Evolutionary conservation across 35 echinoderm and acorn worm genomes (phyloP), one percentile per base, ranked within the genome.

Genomic region (Eucidaris tribuloides): DNA sequence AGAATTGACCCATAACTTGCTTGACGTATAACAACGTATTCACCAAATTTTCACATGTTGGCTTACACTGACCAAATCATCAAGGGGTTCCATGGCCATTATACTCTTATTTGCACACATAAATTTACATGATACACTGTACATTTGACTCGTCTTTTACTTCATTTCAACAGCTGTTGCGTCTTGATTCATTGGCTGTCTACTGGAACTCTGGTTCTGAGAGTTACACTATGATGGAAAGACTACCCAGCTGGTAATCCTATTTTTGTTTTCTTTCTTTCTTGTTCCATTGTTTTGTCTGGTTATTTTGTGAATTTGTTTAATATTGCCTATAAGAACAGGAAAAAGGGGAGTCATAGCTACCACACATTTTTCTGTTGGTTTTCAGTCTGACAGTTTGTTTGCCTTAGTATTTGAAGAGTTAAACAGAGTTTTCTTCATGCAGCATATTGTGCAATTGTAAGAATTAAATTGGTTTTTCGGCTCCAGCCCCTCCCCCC

Each of bases 171-270:
- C 38, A 97, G 94, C 72, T 97, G 82, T 85, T 97, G 5, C 71
- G 79, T 35, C 91, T 97, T 34, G 89, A 97, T 62, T 88, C 77
- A 9, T 82, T 97, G 7, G 89, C 94, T 28, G 84, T 91, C 5
- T 97, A 97, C 58, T 91, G 85, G 79, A 97, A 97, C 76, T 80
- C 79, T 15, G 84, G 91, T 34, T 56, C 71, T 18, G 62, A 82
- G 14, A 30, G 91, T 72, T 97, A 92, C 81, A 81, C 88, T 39
- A 46, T 45, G 9, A 78, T 87, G 60, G 79, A 86, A 18, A 83
- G 74, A 46, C 62, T 70, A 36, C 87, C 23, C 78, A 79, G 17
- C 55, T 82, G 82, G 93, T 96, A 88, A 88, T 71, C 65, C 13
- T 35, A 45, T 34, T 39, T 44, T 14, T 42, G 28, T 78, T 44